A percentile compares a stretch with the other conserved stretches of the same genome.
phyloP scores from a whole-genome alignment of 2,888 invertebrate species.

The Cheilosia variabilis region DNA sequence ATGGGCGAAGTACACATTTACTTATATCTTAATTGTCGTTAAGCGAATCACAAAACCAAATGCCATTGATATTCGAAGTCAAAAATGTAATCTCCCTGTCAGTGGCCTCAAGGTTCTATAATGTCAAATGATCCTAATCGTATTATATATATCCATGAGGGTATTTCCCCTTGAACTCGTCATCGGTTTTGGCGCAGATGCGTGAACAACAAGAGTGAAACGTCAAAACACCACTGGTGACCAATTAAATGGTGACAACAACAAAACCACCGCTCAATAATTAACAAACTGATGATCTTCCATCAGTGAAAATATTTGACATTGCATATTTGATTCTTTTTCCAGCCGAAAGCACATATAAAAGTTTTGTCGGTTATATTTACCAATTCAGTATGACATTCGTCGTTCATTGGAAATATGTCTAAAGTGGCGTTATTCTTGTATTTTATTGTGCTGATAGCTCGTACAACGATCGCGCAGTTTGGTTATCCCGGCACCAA shows the following conservation, averaged over 20 bases:
- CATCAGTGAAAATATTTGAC: conserved; percentile 42
- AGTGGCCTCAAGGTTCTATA: conserved; percentile 42
- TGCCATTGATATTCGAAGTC: conserved; percentile 18
- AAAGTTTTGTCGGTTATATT: conserved; percentile 62
- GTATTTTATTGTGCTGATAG: conserved; percentile 21
- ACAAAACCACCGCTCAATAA: conserved; percentile 30
- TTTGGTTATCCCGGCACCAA: conserved; percentile 49
- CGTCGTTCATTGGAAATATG: conserved; percentile 37
- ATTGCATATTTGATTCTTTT: conserved; percentile 14
- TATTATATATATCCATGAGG: conserved; percentile 1
- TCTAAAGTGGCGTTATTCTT: conserved; percentile 28
- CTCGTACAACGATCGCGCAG: conserved; percentile 39
- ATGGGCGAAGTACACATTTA: neutral
- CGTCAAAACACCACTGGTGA: conserved; percentile 14
- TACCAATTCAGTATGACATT: conserved; percentile 38
- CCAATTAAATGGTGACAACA: conserved; percentile 40
- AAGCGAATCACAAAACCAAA: conserved; percentile 5
- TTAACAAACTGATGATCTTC: conserved; percentile 51
- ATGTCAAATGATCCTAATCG: conserved; percentile 48
- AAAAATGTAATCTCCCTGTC: conserved; percentile 17
- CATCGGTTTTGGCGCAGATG: conserved; percentile 3
- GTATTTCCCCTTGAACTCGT: conserved; percentile 68
- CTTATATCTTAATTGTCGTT: neutral
- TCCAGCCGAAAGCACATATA: conserved; percentile 46
- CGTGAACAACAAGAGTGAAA: conserved; percentile 2